These are phyloP conservation scores for Ariolimax columbianus DNA, from an alignment of 2,888 invertebrate genomes.

Conservation along the genomic window DNA sequence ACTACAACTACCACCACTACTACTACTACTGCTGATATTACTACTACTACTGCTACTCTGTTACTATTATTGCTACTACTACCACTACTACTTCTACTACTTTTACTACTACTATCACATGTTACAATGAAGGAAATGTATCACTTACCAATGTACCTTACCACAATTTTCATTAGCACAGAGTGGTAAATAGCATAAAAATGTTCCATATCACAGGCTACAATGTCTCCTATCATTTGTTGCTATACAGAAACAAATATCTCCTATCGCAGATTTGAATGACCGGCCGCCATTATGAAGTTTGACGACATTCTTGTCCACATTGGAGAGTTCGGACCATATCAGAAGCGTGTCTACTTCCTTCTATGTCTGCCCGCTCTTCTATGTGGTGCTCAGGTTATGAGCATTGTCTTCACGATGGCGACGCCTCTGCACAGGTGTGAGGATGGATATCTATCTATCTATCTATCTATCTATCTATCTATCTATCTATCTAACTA, in stretches of 20 bases:
- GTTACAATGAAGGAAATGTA: no score
- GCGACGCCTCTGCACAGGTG: constrained; percentile 41
- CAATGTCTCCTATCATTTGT: no score
- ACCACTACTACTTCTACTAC: no score
- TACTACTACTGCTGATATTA: no score
- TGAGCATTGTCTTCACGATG: constrained; percentile 42
- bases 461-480: background rate
- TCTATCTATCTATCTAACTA: background rate
- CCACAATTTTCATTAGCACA: no score
- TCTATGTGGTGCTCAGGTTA: constrained; percentile 38
- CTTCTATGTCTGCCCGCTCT: constrained; percentile 41
- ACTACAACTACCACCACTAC: no score
- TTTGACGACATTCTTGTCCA: constrained; percentile 42
- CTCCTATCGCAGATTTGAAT: background rate
- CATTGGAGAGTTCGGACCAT: constrained; percentile 43
- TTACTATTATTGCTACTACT: no score
- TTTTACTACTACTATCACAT: background rate
- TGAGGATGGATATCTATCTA: background rate
- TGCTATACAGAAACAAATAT: no score
- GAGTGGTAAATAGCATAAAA: no score
- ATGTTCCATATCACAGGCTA: no score
- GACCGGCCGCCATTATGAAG: constrained; percentile 29
- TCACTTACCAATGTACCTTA: no score
- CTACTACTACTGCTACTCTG: no score
- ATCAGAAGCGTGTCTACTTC: constrained; percentile 43